phyloP scores from a whole-genome alignment of 1,140 invertebrate genomes.

The Phymorhynchus buccinoides region DNA sequence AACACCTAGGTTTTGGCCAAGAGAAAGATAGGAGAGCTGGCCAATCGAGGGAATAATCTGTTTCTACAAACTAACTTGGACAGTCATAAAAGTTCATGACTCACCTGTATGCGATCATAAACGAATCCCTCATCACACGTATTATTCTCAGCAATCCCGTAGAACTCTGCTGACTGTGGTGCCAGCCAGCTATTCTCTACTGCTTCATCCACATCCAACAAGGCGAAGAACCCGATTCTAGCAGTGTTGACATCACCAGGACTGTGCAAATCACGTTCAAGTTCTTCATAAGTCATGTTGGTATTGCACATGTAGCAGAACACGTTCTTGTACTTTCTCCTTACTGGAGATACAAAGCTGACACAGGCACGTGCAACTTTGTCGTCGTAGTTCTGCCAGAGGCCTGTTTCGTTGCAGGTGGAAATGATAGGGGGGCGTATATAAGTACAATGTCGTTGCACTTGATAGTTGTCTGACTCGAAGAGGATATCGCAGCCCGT shows the following conservation, averaged over 20 bases:
- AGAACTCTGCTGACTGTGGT: neutral
- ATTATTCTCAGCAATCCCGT: too few relatives aligned
- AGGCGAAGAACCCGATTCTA: conserved; percentile 1
- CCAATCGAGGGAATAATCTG: too few relatives aligned
- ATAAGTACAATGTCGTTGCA: neutral
- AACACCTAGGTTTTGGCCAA: too few relatives aligned
- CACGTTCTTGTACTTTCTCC: conserved; percentile 23
- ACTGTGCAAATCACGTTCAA: neutral
- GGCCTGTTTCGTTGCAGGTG: conserved; percentile 32
- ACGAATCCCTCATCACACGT: neutral
- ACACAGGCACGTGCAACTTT: conserved; percentile 28
- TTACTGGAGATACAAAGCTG: conserved; percentile 4
- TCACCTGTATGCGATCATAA: neutral
- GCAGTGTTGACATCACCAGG: neutral
- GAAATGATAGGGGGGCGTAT: conserved; percentile 18
- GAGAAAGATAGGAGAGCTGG: too few relatives aligned
- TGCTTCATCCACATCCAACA: neutral
- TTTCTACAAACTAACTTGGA: neutral
- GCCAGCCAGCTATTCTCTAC: neutral
- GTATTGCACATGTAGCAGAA: conserved; percentile 32
- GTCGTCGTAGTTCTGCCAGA: conserved; percentile 18
- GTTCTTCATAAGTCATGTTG: neutral
- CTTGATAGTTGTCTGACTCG: neutral
- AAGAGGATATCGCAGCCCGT: neutral
- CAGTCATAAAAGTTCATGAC: neutral